Conservation (phyloP, 2,888 invertebrate species). For the Cremastinae sp. region DNA sequence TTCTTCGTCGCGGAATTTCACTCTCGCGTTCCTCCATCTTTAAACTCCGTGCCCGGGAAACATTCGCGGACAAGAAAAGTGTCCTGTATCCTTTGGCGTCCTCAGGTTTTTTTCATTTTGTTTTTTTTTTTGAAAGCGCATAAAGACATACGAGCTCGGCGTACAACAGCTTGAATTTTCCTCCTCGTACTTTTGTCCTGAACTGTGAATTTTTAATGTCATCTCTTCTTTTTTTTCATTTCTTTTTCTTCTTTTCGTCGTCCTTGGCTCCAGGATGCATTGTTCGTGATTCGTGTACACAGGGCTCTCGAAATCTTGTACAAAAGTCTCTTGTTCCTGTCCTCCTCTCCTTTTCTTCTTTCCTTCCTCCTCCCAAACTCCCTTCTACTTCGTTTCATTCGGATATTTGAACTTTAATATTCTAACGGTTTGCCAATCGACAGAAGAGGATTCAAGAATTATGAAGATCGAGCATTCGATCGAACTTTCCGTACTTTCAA, state of each 20-base stretch:
- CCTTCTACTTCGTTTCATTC: no score
- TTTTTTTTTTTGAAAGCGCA: no score
- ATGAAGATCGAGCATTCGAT: no score
- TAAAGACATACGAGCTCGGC: no score
- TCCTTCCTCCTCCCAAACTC: background rate
- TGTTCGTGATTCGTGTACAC: constrained; percentile 36
- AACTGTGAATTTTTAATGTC: constrained; percentile 50
- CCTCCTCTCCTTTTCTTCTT: background rate
- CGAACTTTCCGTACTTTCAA: no score
- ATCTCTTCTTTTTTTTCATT: no score
- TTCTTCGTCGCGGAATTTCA: constrained; percentile 35
- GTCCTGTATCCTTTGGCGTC: no score
- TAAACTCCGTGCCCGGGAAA: constrained; percentile 42
- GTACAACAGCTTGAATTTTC: constrained; percentile 19
- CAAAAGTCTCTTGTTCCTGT: constrained; percentile 11
- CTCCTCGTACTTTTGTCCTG: constrained; percentile 27
- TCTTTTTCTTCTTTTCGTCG: constrained; percentile 2
- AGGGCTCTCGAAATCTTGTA: constrained; percentile 9
- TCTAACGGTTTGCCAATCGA: no score
- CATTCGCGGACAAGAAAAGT: no score
- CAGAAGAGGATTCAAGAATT: no score
- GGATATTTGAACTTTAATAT: no score
- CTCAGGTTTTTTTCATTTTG: no score
- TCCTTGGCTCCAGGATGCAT: constrained; percentile 22
- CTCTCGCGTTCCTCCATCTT: constrained; percentile 36